A percentile compares a stretch with the other conserved stretches of the same genome.
Evolutionary conservation across 2,113 vertebrate genomes (phyloP).

Genomic region (Dasyurus viverrinus): DNA sequence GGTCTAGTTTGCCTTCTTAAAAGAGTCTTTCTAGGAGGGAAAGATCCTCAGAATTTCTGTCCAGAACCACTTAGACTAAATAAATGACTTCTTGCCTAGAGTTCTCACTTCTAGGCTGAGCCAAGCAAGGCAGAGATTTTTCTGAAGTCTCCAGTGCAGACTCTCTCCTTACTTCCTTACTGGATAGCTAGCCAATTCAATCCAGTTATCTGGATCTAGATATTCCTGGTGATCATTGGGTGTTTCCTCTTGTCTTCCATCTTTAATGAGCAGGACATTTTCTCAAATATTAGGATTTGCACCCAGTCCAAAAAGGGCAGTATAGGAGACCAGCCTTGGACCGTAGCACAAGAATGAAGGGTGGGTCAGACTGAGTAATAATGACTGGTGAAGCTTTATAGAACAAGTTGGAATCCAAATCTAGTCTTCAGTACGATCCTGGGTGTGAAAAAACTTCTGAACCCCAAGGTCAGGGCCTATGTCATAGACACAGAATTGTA

Average conservation of each 20-base stretch:
- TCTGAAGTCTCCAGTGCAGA: constrained; percentile 26
- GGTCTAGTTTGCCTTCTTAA: too few species aligned
- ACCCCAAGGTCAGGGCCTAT: neutral
- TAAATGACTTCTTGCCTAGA: neutral
- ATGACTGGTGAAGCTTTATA: neutral
- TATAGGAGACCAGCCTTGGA: neutral
- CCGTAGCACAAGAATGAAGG: neutral
- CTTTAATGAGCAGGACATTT: neutral
- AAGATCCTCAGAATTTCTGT: neutral
- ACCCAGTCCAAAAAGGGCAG: neutral
- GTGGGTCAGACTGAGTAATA: neutral
- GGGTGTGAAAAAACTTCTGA: neutral
- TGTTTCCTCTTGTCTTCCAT: neutral
- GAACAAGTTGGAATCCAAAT: neutral
- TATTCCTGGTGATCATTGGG: neutral
- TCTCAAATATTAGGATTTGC: accelerated
- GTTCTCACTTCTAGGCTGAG: neutral
- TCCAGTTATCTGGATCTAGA: neutral
- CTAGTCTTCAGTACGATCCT: neutral
- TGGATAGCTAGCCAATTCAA: neutral
- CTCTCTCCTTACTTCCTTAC: neutral
- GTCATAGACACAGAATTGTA: neutral
- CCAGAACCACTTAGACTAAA: neutral
- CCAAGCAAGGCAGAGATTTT: constrained; percentile 46
- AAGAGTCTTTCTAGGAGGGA: too few species aligned